Conservation (phyloP, 2,888 invertebrate genomes). For the Agonopterix heracliana region DNA sequence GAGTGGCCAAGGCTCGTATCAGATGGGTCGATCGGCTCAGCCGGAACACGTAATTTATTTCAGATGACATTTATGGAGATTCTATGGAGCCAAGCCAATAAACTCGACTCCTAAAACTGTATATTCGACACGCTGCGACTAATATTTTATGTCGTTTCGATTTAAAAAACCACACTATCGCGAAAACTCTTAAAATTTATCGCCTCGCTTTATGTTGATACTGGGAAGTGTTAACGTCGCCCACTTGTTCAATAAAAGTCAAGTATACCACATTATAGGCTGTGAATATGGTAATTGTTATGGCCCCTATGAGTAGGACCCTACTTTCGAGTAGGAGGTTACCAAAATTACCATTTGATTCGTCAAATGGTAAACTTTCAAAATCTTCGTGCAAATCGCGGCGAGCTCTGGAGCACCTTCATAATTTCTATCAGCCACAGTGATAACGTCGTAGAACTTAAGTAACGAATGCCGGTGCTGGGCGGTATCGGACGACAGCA, state of each 20-base stretch:
- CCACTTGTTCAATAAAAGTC: background rate
- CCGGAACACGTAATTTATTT: constrained; percentile 47
- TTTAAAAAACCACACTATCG: constrained; percentile 25
- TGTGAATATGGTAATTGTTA: background rate
- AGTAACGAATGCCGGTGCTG: constrained; percentile 12
- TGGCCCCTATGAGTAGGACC: background rate
- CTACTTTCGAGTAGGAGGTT: too few species aligned
- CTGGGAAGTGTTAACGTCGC: constrained; percentile 4
- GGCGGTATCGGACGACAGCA: constrained; percentile 49
- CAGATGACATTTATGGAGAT: constrained; percentile 61
- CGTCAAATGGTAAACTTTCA: too few species aligned
- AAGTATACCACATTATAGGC: background rate
- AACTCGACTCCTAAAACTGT: constrained; percentile 43
- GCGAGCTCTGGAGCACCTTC: background rate
- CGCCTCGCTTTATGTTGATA: constrained; percentile 18
- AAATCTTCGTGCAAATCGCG: too few species aligned
- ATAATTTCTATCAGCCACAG: background rate
- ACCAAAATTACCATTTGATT: too few species aligned
- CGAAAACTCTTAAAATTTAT: constrained; percentile 31
- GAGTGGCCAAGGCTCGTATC: constrained; percentile 22
- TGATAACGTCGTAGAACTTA: constrained; percentile 8
- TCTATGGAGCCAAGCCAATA: constrained; percentile 51
- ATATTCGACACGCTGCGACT: constrained; percentile 31
- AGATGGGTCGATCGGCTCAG: constrained; percentile 27
- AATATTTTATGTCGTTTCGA: constrained; percentile 31